Evolutionary conservation across 2,113 vertebrate species (phyloP).

Genomic region (Tamias sibiricus): DNA sequence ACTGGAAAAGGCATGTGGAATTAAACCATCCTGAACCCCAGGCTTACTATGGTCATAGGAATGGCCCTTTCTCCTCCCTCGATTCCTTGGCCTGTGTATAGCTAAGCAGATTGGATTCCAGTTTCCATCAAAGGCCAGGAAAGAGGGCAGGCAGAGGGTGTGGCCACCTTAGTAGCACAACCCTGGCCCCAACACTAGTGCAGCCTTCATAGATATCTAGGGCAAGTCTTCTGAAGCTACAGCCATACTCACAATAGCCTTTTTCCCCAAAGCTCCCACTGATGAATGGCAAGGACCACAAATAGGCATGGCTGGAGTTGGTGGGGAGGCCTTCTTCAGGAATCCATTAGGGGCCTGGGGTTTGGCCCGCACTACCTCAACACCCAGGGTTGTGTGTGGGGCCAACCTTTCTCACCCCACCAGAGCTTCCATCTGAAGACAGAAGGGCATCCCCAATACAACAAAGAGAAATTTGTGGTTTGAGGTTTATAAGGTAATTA

Average conservation of each 20-base stretch:
- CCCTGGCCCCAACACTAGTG: not conserved
- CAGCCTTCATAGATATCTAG: not conserved
- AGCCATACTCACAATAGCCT: not conserved
- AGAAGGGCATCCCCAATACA: not conserved
- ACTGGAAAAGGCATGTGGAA: not conserved
- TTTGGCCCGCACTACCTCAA: not conserved
- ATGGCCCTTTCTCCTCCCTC: not conserved
- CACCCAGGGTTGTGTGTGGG: not conserved
- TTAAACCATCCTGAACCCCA: not conserved
- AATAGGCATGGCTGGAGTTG: not conserved
- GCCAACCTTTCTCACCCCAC: constrained; percentile 16
- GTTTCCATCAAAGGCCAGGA: not conserved
- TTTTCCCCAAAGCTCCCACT: not conserved
- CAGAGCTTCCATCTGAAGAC: not conserved
- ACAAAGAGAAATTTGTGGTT: constrained; percentile 40
- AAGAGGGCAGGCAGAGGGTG: not conserved
- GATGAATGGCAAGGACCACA: not conserved
- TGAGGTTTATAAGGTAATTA: constrained; percentile 61
- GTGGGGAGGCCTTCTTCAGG: not conserved
- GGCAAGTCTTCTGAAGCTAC: not conserved
- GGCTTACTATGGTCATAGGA: not conserved
- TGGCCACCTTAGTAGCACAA: not conserved
- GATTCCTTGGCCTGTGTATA: not conserved
- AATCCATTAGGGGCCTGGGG: not conserved
- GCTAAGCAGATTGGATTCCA: constrained; percentile 12